These are phyloP conservation scores for Aldrovandia affinis DNA, from an alignment of 2,797 vertebrate genomes.

Conservation along the genomic window DNA sequence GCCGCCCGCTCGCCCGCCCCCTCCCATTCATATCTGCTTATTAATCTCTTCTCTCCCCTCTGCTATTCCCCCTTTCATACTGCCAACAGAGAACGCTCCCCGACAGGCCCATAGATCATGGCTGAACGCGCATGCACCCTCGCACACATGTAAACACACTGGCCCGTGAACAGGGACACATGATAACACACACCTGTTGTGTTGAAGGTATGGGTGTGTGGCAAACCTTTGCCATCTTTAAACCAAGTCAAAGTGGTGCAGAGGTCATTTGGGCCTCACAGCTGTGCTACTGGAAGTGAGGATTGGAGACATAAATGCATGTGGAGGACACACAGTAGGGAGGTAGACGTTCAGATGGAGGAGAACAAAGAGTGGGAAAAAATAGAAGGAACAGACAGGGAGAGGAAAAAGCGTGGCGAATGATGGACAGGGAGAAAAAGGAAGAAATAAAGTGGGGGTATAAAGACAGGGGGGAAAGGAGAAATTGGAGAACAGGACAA, in stretches of 20 bases:
- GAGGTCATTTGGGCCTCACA: background rate
- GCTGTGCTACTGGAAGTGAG: background rate
- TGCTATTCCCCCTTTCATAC: background rate
- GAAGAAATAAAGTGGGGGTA: slow-evolving; percentile 60
- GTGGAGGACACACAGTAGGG: slow-evolving; percentile 2
- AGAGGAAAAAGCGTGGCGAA: slow-evolving; percentile 45
- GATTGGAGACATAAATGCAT: slow-evolving; percentile 6
- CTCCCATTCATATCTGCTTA: slow-evolving; percentile 15
- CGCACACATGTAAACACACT: background rate
- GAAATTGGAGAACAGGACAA: slow-evolving; percentile 55
- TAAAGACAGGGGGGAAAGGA: slow-evolving; percentile 64
- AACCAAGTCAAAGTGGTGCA: background rate
- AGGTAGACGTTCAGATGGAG: background rate
- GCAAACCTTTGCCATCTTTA: background rate
- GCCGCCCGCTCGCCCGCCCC: slow-evolving; percentile 55
- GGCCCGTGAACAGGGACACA: background rate
- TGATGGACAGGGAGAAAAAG: slow-evolving; percentile 46
- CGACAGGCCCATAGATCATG: slow-evolving; percentile 6
- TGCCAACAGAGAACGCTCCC: background rate
- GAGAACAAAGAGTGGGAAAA: slow-evolving; percentile 51
- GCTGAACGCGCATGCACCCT: background rate
- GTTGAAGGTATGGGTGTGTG: background rate
- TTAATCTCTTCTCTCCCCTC: slow-evolving; percentile 10
- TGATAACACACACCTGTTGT: background rate
- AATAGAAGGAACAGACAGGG: slow-evolving; percentile 41